A percentile compares a stretch with the other conserved stretches of the same genome.
Evolutionary conservation across 2,113 vertebrate species (phyloP).

Genomic region (Mastomys coucha): DNA sequence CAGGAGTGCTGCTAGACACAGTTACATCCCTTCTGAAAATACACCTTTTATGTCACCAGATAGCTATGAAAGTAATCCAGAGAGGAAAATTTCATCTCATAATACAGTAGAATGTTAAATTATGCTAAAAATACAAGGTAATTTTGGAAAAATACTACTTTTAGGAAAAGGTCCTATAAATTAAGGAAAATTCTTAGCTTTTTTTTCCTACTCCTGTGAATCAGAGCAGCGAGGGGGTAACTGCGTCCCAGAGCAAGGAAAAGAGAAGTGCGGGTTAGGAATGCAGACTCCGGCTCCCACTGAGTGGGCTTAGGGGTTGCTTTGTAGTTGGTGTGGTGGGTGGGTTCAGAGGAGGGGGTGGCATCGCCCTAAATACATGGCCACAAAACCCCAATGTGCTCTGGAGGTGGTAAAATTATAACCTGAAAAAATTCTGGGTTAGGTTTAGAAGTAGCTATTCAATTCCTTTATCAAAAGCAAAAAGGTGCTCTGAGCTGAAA

Average conservation of each 20-base stretch:
- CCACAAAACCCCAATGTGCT: neutral
- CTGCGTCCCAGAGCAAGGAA: neutral
- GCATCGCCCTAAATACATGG: neutral
- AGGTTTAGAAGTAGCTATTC: neutral
- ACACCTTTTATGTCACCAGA: neutral
- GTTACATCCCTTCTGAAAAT: neutral
- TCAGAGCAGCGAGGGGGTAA: neutral
- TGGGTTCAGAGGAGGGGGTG: no score
- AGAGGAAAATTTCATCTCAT: neutral
- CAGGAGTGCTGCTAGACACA: neutral
- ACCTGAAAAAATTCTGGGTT: neutral
- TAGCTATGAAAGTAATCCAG: neutral
- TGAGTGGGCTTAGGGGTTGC: neutral
- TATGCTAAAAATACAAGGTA: slow-evolving; percentile 29
- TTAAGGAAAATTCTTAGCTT: neutral
- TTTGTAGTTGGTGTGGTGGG: neutral
- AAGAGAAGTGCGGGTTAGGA: neutral
- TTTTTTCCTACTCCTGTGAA: neutral
- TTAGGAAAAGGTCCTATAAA: neutral
- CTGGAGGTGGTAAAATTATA: neutral
- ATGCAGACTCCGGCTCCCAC: neutral
- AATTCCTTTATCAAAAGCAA: neutral
- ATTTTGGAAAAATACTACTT: slow-evolving; percentile 8
- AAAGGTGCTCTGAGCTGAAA: neutral
- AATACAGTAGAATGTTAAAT: neutral